phyloP scores from a whole-genome alignment of 1,140 invertebrate species.

The Hormaphis cornu region DNA sequence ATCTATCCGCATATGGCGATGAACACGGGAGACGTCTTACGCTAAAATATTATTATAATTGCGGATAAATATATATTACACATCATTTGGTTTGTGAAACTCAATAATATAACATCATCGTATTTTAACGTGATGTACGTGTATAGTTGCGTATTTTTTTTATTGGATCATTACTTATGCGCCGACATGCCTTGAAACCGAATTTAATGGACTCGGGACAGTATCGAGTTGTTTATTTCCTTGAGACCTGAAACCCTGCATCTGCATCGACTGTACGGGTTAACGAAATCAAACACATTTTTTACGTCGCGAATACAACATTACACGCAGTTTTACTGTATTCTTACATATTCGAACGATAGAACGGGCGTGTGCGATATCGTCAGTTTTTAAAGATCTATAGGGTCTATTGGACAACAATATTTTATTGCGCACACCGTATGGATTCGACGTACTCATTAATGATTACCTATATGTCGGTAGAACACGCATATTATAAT shows the following conservation, averaged over 20 bases:
- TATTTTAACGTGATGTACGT: neutral
- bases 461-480: no score
- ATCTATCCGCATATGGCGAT: constrained; percentile 4
- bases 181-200: constrained; percentile 9
- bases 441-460: no score
- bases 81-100: no score
- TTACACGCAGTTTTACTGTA: no score
- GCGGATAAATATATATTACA: neutral
- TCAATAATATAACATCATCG: no score
- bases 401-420: no score
- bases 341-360: neutral
- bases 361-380: no score
- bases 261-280: neutral
- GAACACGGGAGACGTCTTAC: neutral
- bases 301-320: neutral
- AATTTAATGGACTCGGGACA: constrained; percentile 22
- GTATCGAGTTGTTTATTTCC: constrained; percentile 8
- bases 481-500: no score
- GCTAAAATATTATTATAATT: constrained; percentile 14
- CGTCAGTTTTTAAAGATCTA: no score
- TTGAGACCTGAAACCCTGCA: neutral
- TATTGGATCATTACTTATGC: constrained; percentile 14
- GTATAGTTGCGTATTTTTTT: neutral
- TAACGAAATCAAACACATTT: neutral
- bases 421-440: no score